phyloP scores from a whole-genome alignment of 1,140 invertebrate genomes.

The Octopus bimaculoides region DNA sequence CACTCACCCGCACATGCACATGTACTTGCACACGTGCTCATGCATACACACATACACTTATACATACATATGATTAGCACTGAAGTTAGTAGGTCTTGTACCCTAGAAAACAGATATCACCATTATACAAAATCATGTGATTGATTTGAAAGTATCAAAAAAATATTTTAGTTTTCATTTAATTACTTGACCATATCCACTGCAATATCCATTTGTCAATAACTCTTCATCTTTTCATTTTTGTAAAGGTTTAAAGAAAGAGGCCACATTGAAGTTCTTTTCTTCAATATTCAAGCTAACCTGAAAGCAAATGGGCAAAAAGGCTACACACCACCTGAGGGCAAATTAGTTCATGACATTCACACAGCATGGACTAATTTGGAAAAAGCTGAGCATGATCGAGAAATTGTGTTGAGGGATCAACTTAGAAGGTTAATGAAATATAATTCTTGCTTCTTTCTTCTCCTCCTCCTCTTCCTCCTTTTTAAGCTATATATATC shows the following conservation, averaged over 20 bases:
- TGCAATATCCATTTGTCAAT: too few species aligned
- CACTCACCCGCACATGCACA: too few species aligned
- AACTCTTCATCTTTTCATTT: not conserved
- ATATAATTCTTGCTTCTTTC: too few species aligned
- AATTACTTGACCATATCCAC: too few species aligned
- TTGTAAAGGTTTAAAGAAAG: constrained; percentile 82
- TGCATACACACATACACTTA: not conserved
- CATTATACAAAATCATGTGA: too few species aligned
- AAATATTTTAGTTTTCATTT: too few species aligned
- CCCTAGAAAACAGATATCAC: too few species aligned
- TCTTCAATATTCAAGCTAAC: constrained; percentile 95
- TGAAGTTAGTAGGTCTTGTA: too few species aligned
- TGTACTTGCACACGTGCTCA: not conserved
- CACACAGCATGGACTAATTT: constrained; percentile 89
- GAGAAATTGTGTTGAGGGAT: constrained; percentile 87
- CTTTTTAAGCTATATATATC: too few species aligned
- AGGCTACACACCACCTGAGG: constrained; percentile 85
- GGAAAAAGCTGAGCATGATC: constrained; percentile 90
- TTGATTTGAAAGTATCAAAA: too few species aligned
- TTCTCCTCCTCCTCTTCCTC: too few species aligned
- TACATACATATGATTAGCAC: not conserved
- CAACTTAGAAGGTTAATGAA: constrained; percentile 72
- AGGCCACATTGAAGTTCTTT: constrained; percentile 94
- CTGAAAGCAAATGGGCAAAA: constrained; percentile 90
- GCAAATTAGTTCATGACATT: constrained; percentile 79